These are phyloP conservation scores for Chrysocyon brachyurus DNA, from an alignment of 2,797 vertebrate genomes.

Conservation along the genomic window DNA sequence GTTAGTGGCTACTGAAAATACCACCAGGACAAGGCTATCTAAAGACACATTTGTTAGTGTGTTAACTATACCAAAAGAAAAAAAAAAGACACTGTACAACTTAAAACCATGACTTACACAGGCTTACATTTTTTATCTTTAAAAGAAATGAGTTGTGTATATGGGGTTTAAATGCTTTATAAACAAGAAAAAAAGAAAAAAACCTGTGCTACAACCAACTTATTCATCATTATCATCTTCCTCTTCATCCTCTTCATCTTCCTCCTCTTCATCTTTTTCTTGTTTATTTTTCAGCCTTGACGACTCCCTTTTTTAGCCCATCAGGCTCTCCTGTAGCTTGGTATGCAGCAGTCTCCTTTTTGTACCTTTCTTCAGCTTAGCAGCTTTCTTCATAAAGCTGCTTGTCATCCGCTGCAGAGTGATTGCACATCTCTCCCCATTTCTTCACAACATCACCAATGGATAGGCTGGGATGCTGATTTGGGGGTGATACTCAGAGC, in stretches of 20 bases:
- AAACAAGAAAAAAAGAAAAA: conserved; percentile 93
- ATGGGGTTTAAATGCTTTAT: conserved; percentile 97
- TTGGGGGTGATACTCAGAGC: background rate
- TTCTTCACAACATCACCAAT: background rate
- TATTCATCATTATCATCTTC: background rate
- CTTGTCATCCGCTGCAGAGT: background rate
- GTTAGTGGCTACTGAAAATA: background rate
- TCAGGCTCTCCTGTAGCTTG: background rate
- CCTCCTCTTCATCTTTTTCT: background rate
- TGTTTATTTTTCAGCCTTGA: background rate
- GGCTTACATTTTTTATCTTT: conserved; percentile 91
- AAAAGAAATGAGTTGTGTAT: background rate
- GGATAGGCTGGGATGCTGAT: background rate
- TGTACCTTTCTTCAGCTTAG: background rate
- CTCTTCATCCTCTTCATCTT: background rate
- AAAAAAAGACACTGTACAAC: conserved; percentile 97
- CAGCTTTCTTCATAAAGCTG: background rate
- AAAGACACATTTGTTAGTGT: background rate
- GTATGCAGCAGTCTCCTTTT: background rate
- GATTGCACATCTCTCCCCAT: background rate
- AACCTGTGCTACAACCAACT: background rate
- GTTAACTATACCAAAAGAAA: conserved; percentile 57
- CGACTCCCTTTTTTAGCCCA: background rate
- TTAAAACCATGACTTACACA: conserved; percentile 99
- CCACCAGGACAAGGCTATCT: background rate